phyloP scores from a whole-genome alignment of 2,888 invertebrate genomes.

The Sinelater perroti region DNA sequence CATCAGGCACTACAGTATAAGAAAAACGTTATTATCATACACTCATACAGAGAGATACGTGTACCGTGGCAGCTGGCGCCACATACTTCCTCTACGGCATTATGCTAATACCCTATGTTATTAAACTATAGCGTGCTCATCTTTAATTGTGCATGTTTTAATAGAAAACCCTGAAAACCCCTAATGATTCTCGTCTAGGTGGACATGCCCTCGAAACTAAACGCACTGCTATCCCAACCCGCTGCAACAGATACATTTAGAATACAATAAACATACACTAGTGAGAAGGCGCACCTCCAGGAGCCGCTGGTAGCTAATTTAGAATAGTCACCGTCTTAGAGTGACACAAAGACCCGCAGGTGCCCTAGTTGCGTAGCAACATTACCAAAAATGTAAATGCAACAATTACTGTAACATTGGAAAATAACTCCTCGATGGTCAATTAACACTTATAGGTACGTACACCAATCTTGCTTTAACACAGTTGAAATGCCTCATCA shows the following conservation, averaged over 20 bases:
- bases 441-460: slow-evolving; percentile 9
- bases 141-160: slow-evolving; percentile 15
- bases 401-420: slow-evolving; percentile 12
- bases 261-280: slow-evolving; percentile 4
- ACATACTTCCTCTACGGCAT: slow-evolving; percentile 11
- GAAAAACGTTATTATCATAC: slow-evolving; percentile 22
- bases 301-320: too few relatives aligned
- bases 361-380: not conserved
- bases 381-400: slow-evolving; percentile 1
- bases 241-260: slow-evolving; percentile 18
- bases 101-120: slow-evolving; percentile 17
- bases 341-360: too few relatives aligned
- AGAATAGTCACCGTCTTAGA: too few relatives aligned
- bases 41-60: slow-evolving; percentile 26
- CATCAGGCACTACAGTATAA: slow-evolving; percentile 34
- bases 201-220: slow-evolving; percentile 10
- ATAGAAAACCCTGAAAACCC: slow-evolving; percentile 25
- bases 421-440: slow-evolving; percentile 18
- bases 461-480: slow-evolving; percentile 12
- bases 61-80: slow-evolving; percentile 19
- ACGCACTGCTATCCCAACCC: not conserved
- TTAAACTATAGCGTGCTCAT: slow-evolving; percentile 19
- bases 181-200: slow-evolving; percentile 5
- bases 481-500: slow-evolving; percentile 25
- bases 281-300: too few relatives aligned